Evolutionary conservation across 1,140 invertebrate species (phyloP).

Genomic region (Leptinotarsa undecemlineata): DNA sequence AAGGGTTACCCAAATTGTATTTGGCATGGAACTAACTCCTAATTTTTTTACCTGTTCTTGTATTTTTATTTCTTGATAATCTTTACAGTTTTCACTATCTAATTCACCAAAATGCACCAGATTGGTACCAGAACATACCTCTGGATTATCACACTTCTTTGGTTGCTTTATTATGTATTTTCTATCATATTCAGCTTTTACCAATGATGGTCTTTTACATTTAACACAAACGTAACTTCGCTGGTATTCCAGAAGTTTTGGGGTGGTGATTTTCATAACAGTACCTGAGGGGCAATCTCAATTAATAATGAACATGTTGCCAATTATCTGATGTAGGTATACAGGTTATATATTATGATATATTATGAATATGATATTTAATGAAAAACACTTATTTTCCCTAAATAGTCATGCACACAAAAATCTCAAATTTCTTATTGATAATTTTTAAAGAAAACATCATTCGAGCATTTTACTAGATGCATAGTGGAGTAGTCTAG

Average conservation of each 20-base stretch:
- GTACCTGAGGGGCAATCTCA: slow-evolving; percentile 63
- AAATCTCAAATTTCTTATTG: too few species aligned
- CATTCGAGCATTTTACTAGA: too few species aligned
- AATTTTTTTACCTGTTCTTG: slow-evolving; percentile 78
- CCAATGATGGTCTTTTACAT: slow-evolving; percentile 70
- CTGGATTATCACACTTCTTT: slow-evolving; percentile 64
- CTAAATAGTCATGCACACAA: too few species aligned
- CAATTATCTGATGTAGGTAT: slow-evolving; percentile 22
- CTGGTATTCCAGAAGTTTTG: slow-evolving; percentile 77
- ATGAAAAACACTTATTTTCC: too few species aligned
- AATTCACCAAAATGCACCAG: slow-evolving; percentile 60
- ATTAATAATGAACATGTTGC: slow-evolving; percentile 39
- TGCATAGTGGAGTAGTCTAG: too few species aligned
- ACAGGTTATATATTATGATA: too few species aligned
- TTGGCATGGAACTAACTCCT: slow-evolving; percentile 72
- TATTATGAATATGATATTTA: too few species aligned
- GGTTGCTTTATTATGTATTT: slow-evolving; percentile 67
- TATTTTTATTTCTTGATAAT: slow-evolving; percentile 91
- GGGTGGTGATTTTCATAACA: slow-evolving; percentile 73
- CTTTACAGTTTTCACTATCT: slow-evolving; percentile 71
- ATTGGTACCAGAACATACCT: slow-evolving; percentile 61
- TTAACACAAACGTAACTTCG: slow-evolving; percentile 76
- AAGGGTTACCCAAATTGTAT: slow-evolving; percentile 78
- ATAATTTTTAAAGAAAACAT: too few species aligned
- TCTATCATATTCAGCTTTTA: slow-evolving; percentile 72